Percentiles rank a stretch among this genome's conserved stretches.
These are phyloP conservation scores for Drosophila anceps DNA, from an alignment of 2,888 invertebrate species.

Conservation along the genomic window DNA sequence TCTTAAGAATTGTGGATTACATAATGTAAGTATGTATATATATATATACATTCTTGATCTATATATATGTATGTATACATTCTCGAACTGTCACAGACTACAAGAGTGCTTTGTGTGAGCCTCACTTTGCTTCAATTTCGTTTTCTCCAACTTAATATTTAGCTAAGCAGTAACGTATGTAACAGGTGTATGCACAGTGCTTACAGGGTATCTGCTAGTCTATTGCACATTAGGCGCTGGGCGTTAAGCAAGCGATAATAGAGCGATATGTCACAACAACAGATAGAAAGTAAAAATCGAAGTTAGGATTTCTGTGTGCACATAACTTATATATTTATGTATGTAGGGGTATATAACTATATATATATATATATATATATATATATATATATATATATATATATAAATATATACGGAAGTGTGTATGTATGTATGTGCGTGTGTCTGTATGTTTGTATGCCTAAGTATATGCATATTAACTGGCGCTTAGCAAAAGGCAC, in stretches of 20 bases:
- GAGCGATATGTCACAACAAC: not conserved
- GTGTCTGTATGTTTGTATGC: not conserved
- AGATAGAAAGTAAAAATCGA: not conserved
- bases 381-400: not conserved
- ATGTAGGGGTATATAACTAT: not conserved
- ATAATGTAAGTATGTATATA: no score
- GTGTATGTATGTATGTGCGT: not conserved
- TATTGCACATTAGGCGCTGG: not conserved
- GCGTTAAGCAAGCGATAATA: not conserved
- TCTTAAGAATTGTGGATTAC: not conserved
- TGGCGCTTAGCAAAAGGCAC: not conserved
- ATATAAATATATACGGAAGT: not conserved
- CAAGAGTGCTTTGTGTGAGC: not conserved
- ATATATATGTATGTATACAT: not conserved
- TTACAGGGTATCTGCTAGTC: not conserved
- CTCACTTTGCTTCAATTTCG: not conserved
- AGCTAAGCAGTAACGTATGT: not conserved
- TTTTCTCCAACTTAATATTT: not conserved
- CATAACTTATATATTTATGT: no score
- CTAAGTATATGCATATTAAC: slow-evolving; percentile 13
- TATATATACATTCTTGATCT: not conserved
- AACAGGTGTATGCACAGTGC: not conserved
- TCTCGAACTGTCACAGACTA: not conserved
- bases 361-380: not conserved
- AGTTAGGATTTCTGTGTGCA: not conserved